A percentile compares a stretch with the other conserved stretches of the same genome.
Conservation (phyloP, 2,888 invertebrate genomes). For the Andrena camellia region DNA sequence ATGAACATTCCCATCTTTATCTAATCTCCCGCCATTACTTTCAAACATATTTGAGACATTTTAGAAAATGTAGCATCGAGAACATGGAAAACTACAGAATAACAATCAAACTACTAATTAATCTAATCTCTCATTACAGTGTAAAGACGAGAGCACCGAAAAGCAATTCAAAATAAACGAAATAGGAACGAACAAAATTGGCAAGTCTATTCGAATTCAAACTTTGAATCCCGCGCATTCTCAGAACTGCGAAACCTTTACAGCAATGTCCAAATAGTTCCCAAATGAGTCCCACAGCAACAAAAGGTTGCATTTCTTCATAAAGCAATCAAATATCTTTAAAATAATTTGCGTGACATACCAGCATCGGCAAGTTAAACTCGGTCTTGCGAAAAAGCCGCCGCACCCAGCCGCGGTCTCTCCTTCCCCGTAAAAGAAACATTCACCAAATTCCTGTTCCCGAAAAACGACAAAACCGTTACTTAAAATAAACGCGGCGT, state of each 20-base stretch:
- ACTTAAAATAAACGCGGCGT: slow-evolving; percentile 37
- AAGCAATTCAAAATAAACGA: background rate
- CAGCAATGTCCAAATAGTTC: background rate
- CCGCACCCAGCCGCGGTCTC: background rate
- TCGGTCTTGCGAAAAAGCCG: background rate
- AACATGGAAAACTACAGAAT: background rate
- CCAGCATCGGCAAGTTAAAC: background rate
- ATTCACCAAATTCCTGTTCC: background rate
- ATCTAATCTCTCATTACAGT: background rate
- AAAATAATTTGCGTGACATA: background rate
- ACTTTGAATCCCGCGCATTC: background rate
- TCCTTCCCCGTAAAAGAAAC: slow-evolving; percentile 1
- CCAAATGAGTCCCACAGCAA: background rate
- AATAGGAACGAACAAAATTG: background rate
- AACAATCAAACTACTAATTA: background rate
- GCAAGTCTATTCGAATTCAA: background rate
- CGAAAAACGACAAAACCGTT: slow-evolving; percentile 8
- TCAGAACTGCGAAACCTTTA: background rate
- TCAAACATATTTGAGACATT: background rate
- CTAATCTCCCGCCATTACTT: background rate
- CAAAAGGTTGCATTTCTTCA: background rate
- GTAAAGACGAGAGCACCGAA: background rate
- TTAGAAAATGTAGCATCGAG: background rate
- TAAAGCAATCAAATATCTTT: background rate
- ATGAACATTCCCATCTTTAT: background rate